These are phyloP conservation scores for Spea hammondii DNA, from an alignment of 2,797 vertebrate species.

Conservation along the genomic window DNA sequence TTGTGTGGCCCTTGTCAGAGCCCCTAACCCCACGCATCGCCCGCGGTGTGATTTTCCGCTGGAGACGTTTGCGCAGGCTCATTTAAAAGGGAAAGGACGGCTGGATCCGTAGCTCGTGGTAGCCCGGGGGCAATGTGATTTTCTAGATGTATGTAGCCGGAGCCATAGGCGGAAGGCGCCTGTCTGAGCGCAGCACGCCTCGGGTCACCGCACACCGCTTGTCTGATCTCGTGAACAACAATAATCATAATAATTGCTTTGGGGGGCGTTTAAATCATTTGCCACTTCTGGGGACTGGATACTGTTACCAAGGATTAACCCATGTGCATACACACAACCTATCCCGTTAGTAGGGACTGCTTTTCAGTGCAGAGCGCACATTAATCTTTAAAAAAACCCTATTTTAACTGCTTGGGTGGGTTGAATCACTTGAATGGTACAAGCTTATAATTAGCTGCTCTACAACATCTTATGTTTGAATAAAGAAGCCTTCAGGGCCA, in stretches of 20 bases:
- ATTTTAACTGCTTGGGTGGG: too few species aligned
- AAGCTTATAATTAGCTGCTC: too few species aligned
- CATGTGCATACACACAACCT: too few species aligned
- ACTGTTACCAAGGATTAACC: background rate
- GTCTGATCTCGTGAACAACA: conserved; percentile 21
- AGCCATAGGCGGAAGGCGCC: conserved; percentile 10
- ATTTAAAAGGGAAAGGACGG: too few species aligned
- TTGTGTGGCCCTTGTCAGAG: too few species aligned
- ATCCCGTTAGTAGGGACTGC: background rate
- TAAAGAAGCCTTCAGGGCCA: background rate
- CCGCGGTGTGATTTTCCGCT: too few species aligned
- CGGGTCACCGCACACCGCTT: conserved; percentile 3
- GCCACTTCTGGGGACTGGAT: background rate
- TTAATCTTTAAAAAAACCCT: too few species aligned
- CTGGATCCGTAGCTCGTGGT: too few species aligned
- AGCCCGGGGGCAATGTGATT: background rate
- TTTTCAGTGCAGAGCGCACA: background rate
- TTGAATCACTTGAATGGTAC: too few species aligned
- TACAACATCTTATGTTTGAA: too few species aligned
- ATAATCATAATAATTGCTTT: conserved; percentile 18
- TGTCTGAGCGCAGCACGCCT: background rate
- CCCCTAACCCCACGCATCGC: too few species aligned
- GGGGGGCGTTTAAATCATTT: conserved; percentile 13
- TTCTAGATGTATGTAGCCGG: conserved; percentile 1
- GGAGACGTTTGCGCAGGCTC: too few species aligned